Evolutionary conservation across 2,888 invertebrate genomes (phyloP).

Genomic region (Diachrysia chrysitis): DNA sequence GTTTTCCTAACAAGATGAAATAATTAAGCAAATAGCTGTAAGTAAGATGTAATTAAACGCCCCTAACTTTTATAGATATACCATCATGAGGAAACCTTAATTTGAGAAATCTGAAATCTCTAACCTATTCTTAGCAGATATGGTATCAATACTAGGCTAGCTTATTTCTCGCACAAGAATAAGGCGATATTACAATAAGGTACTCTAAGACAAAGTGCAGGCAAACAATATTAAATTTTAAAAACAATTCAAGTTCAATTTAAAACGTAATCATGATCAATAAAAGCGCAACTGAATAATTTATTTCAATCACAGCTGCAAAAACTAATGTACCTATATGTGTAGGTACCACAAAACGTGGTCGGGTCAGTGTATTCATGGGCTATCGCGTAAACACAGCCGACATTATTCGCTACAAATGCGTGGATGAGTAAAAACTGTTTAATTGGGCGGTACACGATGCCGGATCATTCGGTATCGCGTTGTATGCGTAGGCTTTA

Average conservation of each 20-base stretch:
- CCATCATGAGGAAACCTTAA: too few species aligned
- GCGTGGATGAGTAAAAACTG: conserved; percentile 85
- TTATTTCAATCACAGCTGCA: conserved; percentile 54
- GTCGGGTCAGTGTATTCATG: conserved; percentile 52
- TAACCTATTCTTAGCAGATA: too few species aligned
- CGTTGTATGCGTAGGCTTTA: conserved; percentile 71
- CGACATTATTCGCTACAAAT: conserved; percentile 79
- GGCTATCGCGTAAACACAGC: conserved; percentile 62
- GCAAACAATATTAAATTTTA: too few species aligned
- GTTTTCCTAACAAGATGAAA: too few species aligned
- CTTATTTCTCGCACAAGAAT: too few species aligned
- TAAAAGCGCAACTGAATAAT: conserved; percentile 32
- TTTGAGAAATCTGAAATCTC: too few species aligned
- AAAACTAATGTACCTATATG: conserved; percentile 48
- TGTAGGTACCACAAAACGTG: conserved; percentile 24
- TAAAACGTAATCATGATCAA: conserved; percentile 15
- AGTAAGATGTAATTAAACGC: too few species aligned
- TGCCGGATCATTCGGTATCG: conserved; percentile 83
- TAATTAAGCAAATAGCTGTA: too few species aligned
- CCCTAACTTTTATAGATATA: too few species aligned
- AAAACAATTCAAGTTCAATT: neutral
- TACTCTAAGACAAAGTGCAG: too few species aligned
- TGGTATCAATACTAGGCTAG: too few species aligned
- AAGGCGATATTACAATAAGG: too few species aligned
- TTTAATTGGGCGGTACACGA: conserved; percentile 81